phyloP scores from a whole-genome alignment of 2,797 vertebrate genomes.

The Neopelma chrysocephalum region DNA sequence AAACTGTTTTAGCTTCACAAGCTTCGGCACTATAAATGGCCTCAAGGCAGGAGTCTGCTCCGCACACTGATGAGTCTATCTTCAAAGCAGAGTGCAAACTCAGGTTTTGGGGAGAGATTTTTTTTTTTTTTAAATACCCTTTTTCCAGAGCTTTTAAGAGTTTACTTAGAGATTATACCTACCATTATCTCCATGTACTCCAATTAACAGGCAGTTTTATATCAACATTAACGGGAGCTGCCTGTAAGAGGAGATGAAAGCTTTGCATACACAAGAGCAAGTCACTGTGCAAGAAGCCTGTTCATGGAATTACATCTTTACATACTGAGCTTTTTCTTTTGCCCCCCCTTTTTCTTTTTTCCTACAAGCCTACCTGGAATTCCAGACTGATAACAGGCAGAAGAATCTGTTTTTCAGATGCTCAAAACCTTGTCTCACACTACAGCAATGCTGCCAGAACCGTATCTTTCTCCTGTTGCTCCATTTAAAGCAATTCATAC shows the following conservation, averaged over 20 bases:
- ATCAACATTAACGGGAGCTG: constrained; percentile 15
- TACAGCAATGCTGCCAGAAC: background rate
- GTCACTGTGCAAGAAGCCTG: background rate
- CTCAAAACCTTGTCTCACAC: background rate
- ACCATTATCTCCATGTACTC: constrained; percentile 44
- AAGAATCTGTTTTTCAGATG: background rate
- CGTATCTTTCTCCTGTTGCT: accelerated
- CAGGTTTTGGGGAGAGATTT: constrained; percentile 48
- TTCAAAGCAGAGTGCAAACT: constrained; percentile 70
- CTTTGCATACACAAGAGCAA: background rate
- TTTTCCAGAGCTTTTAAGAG: constrained; percentile 49
- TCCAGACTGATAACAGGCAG: background rate
- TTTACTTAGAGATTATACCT: constrained; percentile 43
- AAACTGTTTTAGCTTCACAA: constrained; percentile 81
- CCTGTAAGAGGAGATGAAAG: background rate
- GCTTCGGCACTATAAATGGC: constrained; percentile 74
- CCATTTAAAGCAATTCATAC: background rate
- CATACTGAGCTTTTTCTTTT: background rate
- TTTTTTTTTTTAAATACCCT: background rate
- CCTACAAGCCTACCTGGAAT: background rate
- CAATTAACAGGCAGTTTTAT: constrained; percentile 59
- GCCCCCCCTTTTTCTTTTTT: background rate
- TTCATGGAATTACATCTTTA: background rate
- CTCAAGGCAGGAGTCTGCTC: constrained; percentile 73
- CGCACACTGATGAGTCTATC: constrained; percentile 70